Evolutionary conservation across 2,797 vertebrate species (phyloP).

Genomic region (Carcharodon carcharias): DNA sequence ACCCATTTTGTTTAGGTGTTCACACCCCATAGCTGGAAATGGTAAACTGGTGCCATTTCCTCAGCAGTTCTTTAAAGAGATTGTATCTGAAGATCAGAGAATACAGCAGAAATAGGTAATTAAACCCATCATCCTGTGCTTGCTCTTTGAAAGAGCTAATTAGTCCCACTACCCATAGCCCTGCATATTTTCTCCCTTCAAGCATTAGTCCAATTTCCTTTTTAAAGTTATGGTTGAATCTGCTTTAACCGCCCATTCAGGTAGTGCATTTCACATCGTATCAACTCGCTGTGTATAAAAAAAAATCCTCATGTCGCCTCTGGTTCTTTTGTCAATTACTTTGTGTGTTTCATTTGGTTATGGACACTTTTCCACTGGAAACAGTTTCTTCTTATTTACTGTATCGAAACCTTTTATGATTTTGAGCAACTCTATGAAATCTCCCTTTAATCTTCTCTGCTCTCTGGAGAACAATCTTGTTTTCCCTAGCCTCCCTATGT

Average conservation of each 20-base stretch:
- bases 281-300: background rate
- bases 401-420: background rate
- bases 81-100: background rate
- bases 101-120: background rate
- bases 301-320: background rate
- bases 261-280: background rate
- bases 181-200: background rate
- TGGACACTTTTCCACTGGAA: background rate
- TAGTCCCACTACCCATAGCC: background rate
- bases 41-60: background rate
- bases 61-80: background rate
- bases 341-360: background rate
- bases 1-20: background rate
- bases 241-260: background rate
- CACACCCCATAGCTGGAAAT: background rate
- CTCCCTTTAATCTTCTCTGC: background rate
- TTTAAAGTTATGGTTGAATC: background rate
- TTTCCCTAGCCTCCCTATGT: background rate
- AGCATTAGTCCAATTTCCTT: background rate
- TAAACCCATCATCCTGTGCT: background rate
- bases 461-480: background rate
- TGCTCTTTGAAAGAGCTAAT: background rate
- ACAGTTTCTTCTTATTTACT: background rate
- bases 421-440: background rate
- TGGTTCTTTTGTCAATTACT: background rate